Evolutionary conservation across 2,113 vertebrate genomes (phyloP), one percentile per base, ranked within the genome.

Genomic region (Campylorhamphus procurvoides): DNA sequence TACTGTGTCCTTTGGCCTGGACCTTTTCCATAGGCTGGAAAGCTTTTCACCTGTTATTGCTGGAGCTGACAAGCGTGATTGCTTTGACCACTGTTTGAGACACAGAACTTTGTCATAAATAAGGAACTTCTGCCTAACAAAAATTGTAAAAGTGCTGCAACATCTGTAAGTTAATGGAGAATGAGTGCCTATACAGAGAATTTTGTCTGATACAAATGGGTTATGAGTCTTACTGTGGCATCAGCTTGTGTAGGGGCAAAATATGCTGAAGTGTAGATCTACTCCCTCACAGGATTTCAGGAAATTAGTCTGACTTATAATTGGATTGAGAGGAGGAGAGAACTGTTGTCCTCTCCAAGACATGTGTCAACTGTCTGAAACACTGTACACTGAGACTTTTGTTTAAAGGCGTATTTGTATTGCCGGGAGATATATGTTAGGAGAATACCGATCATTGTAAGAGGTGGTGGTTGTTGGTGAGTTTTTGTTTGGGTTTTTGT

Each of bases 271-370:
- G 63, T 0, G 0, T 58, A 39, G 74, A 76, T 91, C 40, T 90
- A 52, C 59, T 85, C 67, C 58, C 59, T 94, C 74, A 46, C 67
- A 87, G 53, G 53, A 69, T 49, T 82, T 90, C 82, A 76, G 90
- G 85, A 94, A 91, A 95, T 94, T 76, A 88, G 71, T 87, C 58
- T 90, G 71, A 94, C 62, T 88, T 92, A 72, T 96, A 90, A 93
- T 88, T 93, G 96, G 82, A 83, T 83, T 85, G 79, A 47, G 55
- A 79, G 73, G 84, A 82, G 71, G 37, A 82, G 25, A 77, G 53
- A 93, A 40, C 11, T 79, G 66, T 60, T 76, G 78, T 60, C 50
- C 87, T 58, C 0, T 4, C 60, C 44, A 73, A 88, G 67, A 37
- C 3, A 0, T 42, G 37, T 1, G 0, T 74, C 75, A 83, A 67